phyloP scores from a whole-genome alignment of 2,113 vertebrate species.

The Sigmodon hispidus region DNA sequence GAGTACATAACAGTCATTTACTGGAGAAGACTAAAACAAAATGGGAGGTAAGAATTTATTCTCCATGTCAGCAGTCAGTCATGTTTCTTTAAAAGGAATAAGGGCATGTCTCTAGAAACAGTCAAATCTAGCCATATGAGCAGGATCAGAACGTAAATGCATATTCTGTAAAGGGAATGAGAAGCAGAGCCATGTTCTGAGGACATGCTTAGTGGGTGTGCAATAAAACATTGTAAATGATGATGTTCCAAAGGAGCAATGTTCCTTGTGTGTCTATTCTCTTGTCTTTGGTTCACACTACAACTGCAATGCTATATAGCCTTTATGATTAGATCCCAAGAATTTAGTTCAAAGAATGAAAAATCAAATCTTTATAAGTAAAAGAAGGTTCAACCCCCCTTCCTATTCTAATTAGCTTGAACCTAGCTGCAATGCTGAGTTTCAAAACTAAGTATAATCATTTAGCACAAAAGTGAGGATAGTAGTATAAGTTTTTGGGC shows the following conservation, averaged over 20 bases:
- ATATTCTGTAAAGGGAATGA: no score
- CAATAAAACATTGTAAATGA: no score
- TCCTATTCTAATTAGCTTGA: background rate
- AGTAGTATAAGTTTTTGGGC: no score
- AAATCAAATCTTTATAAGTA: background rate
- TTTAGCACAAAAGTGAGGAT: background rate
- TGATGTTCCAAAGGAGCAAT: no score
- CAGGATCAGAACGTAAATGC: no score
- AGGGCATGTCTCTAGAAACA: no score
- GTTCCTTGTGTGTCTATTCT: background rate
- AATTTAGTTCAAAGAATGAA: background rate
- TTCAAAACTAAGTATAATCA: background rate
- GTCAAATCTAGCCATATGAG: no score
- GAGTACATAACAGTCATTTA: background rate
- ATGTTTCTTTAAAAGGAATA: background rate
- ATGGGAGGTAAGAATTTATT: no score
- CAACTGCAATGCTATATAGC: background rate
- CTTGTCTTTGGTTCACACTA: background rate
- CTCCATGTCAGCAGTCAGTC: no score
- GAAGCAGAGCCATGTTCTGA: no score
- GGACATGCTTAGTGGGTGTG: no score
- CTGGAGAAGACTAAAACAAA: background rate
- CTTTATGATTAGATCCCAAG: background rate
- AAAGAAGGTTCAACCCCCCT: background rate
- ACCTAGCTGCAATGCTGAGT: background rate